These are phyloP conservation scores for Tribolium castaneum DNA, from an alignment of 1,140 invertebrate genomes.

Conservation along the genomic window DNA sequence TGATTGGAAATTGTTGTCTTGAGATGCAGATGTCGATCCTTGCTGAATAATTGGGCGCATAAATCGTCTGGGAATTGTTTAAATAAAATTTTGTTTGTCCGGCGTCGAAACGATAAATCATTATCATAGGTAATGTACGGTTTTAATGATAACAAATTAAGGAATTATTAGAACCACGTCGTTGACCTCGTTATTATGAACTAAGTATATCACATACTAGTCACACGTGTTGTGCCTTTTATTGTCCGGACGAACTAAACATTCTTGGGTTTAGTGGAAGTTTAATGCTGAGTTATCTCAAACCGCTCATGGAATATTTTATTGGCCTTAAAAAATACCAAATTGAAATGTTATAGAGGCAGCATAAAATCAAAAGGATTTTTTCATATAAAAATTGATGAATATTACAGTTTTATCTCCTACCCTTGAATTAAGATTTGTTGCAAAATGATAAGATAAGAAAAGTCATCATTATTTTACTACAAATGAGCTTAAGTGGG, in stretches of 20 bases:
- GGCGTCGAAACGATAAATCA: background rate
- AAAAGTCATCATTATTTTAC: background rate
- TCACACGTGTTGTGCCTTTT: slow-evolving; percentile 21
- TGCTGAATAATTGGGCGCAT: background rate
- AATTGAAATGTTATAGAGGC: background rate
- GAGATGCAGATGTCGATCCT: background rate
- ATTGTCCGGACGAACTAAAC: slow-evolving; percentile 6
- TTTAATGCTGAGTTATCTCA: background rate
- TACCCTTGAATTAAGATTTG: background rate
- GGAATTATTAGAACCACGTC: slow-evolving; percentile 20
- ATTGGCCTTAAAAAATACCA: background rate
- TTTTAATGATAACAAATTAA: slow-evolving; percentile 6
- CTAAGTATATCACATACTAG: slow-evolving; percentile 31
- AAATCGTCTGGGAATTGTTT: background rate
- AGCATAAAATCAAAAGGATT: background rate
- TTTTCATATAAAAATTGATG: background rate
- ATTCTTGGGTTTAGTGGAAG: background rate
- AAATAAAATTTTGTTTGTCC: background rate
- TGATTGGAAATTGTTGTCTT: background rate
- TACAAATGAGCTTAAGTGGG: too few species aligned
- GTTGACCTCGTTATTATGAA: slow-evolving; percentile 17
- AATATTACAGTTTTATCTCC: background rate
- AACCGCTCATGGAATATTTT: background rate
- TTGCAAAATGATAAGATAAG: background rate
- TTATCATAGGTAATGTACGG: background rate